These are phyloP conservation scores for Ceratitis capitata DNA, from an alignment of 1,140 invertebrate species.

Conservation along the genomic window DNA sequence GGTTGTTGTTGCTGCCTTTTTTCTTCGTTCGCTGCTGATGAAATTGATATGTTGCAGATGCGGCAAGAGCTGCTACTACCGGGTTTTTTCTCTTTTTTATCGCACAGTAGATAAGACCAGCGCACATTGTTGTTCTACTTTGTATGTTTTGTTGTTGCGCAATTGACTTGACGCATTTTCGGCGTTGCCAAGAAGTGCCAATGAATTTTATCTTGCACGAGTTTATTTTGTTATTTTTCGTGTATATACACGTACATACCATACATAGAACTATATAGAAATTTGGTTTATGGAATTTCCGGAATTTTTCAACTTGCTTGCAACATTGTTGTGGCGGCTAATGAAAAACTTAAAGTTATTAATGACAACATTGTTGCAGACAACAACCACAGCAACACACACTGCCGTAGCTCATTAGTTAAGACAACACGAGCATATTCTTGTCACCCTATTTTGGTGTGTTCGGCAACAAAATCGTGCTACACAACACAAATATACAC, in stretches of 20 bases:
- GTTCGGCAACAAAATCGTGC: not conserved
- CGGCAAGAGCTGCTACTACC: not conserved
- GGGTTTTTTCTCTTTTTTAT: not conserved
- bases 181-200: slow-evolving; percentile 11
- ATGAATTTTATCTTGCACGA: slow-evolving; percentile 2
- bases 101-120: not conserved
- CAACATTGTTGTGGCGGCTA: not conserved
- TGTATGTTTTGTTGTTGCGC: not conserved
- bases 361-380: not conserved
- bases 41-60: slow-evolving; percentile 39
- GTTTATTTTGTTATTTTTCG: not conserved
- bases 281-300: not conserved
- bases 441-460: not conserved
- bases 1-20: not conserved
- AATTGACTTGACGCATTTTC: slow-evolving; percentile 4
- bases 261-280: no score
- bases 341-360: not conserved
- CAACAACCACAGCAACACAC: not conserved
- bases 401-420: not conserved
- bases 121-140: not conserved
- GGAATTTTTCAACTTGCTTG: not conserved
- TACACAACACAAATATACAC: no score
- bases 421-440: not conserved
- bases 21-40: no score
- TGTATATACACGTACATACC: no score